Evolutionary conservation across 1,140 invertebrate species (phyloP).

Genomic region (Delia radicum): DNA sequence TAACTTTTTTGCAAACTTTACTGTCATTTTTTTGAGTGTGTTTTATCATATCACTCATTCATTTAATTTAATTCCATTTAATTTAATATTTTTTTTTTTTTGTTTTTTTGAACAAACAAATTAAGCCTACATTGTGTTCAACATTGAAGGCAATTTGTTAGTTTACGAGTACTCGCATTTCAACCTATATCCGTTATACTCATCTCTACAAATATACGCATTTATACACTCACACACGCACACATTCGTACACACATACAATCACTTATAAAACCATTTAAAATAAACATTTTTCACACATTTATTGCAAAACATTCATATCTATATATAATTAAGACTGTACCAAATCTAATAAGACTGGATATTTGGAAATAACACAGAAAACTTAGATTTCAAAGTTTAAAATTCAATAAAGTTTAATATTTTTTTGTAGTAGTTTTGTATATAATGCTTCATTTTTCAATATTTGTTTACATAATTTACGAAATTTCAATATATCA

Average conservation of each 20-base stretch:
- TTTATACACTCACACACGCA: neutral
- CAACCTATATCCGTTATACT: neutral
- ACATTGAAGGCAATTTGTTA: slow-evolving; percentile 1
- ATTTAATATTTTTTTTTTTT: neutral
- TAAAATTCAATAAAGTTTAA: too few species aligned
- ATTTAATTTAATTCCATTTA: neutral
- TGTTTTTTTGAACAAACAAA: neutral
- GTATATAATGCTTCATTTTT: too few species aligned
- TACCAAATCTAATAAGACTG: too few species aligned
- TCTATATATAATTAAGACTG: too few species aligned
- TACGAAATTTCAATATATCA: too few species aligned
- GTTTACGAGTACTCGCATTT: neutral
- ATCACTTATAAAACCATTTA: neutral
- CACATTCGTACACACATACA: neutral
- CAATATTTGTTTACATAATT: too few species aligned
- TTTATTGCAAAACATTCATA: neutral
- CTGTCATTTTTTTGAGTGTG: too few species aligned
- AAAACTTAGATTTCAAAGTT: too few species aligned
- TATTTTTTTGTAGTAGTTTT: too few species aligned
- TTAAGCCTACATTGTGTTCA: neutral
- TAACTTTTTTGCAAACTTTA: too few species aligned
- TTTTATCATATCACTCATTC: too few species aligned
- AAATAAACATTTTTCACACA: neutral
- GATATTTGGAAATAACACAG: too few species aligned
- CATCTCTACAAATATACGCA: neutral